Percentiles rank a stretch among this genome's conserved stretches.
phyloP scores from a whole-genome alignment of 2,113 vertebrate genomes.

The Ochotona curzoniae region DNA sequence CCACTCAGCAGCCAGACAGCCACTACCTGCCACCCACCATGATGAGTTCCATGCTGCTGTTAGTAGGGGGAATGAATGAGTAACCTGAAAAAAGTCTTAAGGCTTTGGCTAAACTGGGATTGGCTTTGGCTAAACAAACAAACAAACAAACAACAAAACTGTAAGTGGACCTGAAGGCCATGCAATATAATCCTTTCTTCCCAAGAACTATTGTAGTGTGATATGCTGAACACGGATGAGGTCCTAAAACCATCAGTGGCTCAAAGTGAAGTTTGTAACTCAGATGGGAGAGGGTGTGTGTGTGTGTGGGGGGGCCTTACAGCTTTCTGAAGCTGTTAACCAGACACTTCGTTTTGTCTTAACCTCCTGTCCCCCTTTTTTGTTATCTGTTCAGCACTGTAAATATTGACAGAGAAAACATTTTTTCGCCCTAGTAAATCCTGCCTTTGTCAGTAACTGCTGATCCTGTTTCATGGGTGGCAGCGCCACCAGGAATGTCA shows the following conservation, averaged over 20 bases:
- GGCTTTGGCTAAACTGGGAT: conserved; percentile 26
- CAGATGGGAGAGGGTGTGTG: too few relatives aligned
- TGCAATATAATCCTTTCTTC: background rate
- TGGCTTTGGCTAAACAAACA: too few relatives aligned
- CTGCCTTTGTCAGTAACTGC: conserved; percentile 11
- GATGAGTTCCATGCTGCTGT: background rate
- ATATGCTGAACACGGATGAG: background rate
- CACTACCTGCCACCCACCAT: background rate
- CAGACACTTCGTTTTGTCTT: conserved; percentile 32
- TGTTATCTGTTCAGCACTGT: conserved; percentile 31
- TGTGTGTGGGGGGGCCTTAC: background rate
- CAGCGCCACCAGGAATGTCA: background rate
- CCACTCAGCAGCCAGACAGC: background rate
- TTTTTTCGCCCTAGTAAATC: conserved; percentile 7
- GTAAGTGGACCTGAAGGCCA: background rate
- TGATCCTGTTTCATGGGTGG: conserved; percentile 36
- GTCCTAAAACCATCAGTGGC: background rate
- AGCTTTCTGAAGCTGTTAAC: conserved; percentile 17
- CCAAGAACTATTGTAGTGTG: background rate
- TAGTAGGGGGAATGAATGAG: background rate
- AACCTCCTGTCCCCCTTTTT: background rate
- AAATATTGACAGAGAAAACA: conserved; percentile 61
- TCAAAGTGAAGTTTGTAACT: background rate
- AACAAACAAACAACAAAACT: background rate
- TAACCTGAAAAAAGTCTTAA: background rate